A percentile compares a stretch with the other conserved stretches of the same genome.
These are phyloP conservation scores for Eurosta solidaginis DNA, from an alignment of 1,140 invertebrate genomes.

Conservation along the genomic window DNA sequence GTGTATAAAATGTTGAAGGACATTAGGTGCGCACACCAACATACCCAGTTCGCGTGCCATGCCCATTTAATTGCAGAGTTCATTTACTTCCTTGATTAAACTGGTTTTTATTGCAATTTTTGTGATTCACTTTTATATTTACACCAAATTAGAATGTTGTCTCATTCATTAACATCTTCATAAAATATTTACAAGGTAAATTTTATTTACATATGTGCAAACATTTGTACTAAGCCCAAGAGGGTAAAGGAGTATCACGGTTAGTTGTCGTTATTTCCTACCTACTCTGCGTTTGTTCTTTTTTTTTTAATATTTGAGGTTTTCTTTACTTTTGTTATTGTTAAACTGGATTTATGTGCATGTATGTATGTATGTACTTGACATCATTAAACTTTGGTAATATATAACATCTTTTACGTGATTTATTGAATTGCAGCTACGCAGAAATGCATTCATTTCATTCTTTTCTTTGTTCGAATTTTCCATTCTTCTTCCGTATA, in stretches of 20 bases:
- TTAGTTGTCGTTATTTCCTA: too few species aligned
- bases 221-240: too few species aligned
- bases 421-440: background rate
- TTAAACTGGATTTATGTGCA: too few species aligned
- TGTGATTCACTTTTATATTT: background rate
- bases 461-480: background rate
- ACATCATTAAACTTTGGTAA: background rate
- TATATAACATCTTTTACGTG: background rate
- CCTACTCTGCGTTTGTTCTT: too few species aligned
- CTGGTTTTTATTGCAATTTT: background rate
- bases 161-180: background rate
- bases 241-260: too few species aligned
- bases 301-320: too few species aligned
- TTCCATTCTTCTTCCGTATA: background rate
- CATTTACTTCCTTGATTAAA: background rate
- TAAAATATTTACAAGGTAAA: slow-evolving; percentile 6
- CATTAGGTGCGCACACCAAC: background rate
- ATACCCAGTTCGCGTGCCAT: slow-evolving; percentile 12
- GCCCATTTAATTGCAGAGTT: background rate
- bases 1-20: background rate
- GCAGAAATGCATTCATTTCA: too few species aligned
- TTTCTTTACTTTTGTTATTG: background rate
- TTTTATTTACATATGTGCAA: background rate
- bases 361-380: background rate
- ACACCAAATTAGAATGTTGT: slow-evolving; percentile 3